phyloP scores from a whole-genome alignment of 2,113 vertebrate genomes.

The Oryzias curvinotus region DNA sequence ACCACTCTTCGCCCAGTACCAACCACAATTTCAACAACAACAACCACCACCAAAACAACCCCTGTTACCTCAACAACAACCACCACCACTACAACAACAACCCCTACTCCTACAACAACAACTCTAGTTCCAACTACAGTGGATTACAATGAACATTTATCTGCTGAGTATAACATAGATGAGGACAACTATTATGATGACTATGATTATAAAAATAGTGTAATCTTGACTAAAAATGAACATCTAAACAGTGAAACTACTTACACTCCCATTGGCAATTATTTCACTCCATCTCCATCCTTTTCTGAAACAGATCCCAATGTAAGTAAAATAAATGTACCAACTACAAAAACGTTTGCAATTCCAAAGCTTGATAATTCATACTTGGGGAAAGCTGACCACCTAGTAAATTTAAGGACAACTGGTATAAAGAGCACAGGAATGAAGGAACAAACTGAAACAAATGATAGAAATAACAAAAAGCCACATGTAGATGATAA shows the following conservation, averaged over 20 bases:
- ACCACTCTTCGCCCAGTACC: slow-evolving; percentile 28
- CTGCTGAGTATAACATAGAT: slow-evolving; percentile 42
- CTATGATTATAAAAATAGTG: slow-evolving; percentile 37
- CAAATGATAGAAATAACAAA: slow-evolving; percentile 6
- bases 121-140: slow-evolving; percentile 32
- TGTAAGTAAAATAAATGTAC: slow-evolving; percentile 5
- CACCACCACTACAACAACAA: slow-evolving; percentile 12
- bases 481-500: background rate
- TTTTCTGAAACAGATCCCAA: slow-evolving; percentile 12
- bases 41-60: slow-evolving; percentile 7
- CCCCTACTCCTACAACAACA: slow-evolving; percentile 23
- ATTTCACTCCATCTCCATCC: slow-evolving; percentile 10
- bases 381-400: slow-evolving; percentile 11
- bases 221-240: slow-evolving; percentile 24
- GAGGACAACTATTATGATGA: slow-evolving; percentile 40
- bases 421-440: background rate
- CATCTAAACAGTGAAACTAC: slow-evolving; percentile 21
- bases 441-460: background rate
- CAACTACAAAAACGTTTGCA: slow-evolving; percentile 16
- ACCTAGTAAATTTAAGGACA: background rate
- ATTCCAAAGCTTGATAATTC: slow-evolving; percentile 18
- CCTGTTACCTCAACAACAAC: slow-evolving; percentile 5
- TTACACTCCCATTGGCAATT: slow-evolving; percentile 17
- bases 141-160: slow-evolving; percentile 16
- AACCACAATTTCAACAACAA: slow-evolving; percentile 26